These are phyloP conservation scores for Spodoptera litura DNA, from an alignment of 1,140 invertebrate genomes.

Conservation along the genomic window DNA sequence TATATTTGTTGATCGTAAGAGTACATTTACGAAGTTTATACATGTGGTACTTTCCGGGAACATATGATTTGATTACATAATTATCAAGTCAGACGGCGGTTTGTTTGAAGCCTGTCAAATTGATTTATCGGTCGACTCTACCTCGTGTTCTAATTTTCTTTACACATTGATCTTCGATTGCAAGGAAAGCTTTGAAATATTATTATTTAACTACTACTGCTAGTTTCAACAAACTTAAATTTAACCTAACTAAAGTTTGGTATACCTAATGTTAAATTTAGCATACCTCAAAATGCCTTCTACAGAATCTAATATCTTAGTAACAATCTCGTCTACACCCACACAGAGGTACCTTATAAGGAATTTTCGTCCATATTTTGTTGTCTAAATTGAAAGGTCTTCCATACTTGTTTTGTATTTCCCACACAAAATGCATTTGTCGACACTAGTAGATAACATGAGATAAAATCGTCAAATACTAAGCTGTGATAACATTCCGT, in stretches of 20 bases:
- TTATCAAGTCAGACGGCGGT: background rate
- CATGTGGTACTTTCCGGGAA: background rate
- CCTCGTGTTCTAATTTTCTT: background rate
- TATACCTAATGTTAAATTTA: no score
- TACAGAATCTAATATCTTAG: no score
- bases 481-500: constrained; percentile 4
- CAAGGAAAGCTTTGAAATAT: no score
- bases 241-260: no score
- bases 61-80: constrained; percentile 32
- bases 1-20: constrained; percentile 38
- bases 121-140: background rate
- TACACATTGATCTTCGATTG: background rate
- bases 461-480: constrained; percentile 7
- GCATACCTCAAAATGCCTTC: no score
- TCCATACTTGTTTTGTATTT: background rate
- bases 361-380: background rate
- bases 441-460: constrained; percentile 5
- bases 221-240: no score
- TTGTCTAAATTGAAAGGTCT: background rate
- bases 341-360: no score
- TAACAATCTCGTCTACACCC: no score
- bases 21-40: background rate
- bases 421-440: constrained; percentile 21
- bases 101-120: background rate
- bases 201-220: no score